Evolutionary conservation across 2,797 vertebrate species (phyloP).

Genomic region (Gallinago nigripennis): DNA sequence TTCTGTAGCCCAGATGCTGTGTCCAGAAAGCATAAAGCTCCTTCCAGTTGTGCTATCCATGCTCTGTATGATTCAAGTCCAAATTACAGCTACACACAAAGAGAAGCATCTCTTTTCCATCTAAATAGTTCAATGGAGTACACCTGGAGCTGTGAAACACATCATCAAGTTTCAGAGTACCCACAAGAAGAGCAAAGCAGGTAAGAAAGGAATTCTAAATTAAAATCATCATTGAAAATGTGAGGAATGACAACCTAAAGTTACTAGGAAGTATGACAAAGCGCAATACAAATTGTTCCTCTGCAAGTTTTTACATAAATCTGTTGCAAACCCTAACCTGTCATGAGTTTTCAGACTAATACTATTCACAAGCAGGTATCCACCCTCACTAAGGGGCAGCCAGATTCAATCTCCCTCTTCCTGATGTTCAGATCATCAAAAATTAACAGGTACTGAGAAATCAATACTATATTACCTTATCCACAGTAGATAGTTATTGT

Average conservation of each 20-base stretch:
- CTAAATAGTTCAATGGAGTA: not conserved
- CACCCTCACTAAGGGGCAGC: not conserved
- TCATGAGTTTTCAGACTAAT: conserved; percentile 6
- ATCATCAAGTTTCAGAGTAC: not conserved
- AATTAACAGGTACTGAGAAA: conserved; percentile 60
- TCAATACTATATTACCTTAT: conserved; percentile 57
- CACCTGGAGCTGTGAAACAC: not conserved
- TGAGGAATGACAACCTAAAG: not conserved
- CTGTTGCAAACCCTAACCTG: not conserved
- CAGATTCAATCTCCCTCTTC: not conserved
- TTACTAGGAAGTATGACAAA: not conserved
- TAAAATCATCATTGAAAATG: not conserved
- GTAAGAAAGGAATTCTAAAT: not conserved
- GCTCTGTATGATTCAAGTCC: rapidly evolving
- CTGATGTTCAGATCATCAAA: conserved; percentile 3
- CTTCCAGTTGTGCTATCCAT: not conserved
- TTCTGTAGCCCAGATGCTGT: not conserved
- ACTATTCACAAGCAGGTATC: not conserved
- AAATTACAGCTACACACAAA: not conserved
- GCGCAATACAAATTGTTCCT: conserved; percentile 11
- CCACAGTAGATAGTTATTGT: conserved; percentile 16
- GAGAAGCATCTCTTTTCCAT: not conserved
- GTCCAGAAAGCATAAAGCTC: not conserved
- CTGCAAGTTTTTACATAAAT: conserved; percentile 38
- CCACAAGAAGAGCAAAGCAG: not conserved